These are phyloP conservation scores for Leptonema lineaticorne DNA, from an alignment of 1,140 invertebrate species.

Conservation along the genomic window DNA sequence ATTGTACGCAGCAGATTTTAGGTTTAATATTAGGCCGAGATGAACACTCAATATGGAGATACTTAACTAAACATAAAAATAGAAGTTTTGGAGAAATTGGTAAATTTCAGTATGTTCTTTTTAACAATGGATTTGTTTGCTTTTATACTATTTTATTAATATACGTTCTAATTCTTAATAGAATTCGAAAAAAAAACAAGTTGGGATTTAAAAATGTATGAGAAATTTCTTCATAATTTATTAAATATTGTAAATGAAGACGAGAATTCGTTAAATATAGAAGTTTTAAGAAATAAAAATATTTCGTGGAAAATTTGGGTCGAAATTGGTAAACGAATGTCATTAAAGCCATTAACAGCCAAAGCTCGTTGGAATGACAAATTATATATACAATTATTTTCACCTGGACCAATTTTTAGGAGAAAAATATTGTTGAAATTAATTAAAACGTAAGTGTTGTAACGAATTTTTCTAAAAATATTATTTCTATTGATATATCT, in stretches of 20 bases:
- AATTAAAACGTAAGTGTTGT: conserved; percentile 30
- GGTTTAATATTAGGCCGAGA: conserved; percentile 32
- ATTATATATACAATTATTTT: conserved; percentile 36
- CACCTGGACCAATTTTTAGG: conserved; percentile 16
- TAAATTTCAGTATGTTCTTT: neutral
- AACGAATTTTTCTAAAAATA: neutral
- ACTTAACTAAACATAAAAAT: conserved; percentile 6
- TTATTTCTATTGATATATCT: neutral
- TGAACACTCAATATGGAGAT: conserved; percentile 29
- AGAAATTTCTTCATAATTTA: conserved; percentile 13
- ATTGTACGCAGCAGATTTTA: conserved; percentile 25
- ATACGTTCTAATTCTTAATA: too few relatives aligned
- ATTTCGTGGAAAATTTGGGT: conserved; percentile 23
- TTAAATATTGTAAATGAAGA: conserved; percentile 8
- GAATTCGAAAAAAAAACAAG: conserved; percentile 4
- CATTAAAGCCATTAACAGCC: conserved; percentile 16
- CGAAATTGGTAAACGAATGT: conserved; percentile 13
- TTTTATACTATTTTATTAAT: neutral
- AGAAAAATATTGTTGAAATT: conserved; percentile 18
- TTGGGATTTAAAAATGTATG: conserved; percentile 29
- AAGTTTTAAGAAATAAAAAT: conserved; percentile 7
- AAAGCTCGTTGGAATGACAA: conserved; percentile 33
- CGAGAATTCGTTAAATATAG: neutral
- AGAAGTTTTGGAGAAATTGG: neutral
- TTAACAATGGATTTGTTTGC: neutral